phyloP scores from a whole-genome alignment of 1,140 invertebrate genomes.

The Caenorhabditis latens region DNA sequence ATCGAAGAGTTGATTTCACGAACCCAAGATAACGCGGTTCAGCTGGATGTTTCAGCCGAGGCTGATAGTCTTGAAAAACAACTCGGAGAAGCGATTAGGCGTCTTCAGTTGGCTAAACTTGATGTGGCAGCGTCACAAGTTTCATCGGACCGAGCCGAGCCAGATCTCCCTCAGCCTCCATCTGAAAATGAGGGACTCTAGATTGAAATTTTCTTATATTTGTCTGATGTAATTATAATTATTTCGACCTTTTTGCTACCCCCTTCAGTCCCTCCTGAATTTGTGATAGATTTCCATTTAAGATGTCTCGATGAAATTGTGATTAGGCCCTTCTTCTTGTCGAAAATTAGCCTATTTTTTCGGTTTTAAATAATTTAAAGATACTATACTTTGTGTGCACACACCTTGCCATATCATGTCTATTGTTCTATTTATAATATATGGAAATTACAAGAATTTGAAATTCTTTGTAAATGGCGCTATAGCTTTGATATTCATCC shows the following conservation, averaged over 20 bases:
- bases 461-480: background rate
- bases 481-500: background rate
- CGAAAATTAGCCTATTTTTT: background rate
- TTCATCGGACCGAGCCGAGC: background rate
- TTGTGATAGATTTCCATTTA: conserved; percentile 22
- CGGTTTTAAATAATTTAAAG: conserved; percentile 3
- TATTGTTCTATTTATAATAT: background rate
- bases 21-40: conserved; percentile 77
- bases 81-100: conserved; percentile 36
- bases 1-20: conserved; percentile 51
- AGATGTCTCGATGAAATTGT: conserved; percentile 20
- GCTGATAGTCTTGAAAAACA: conserved; percentile 86
- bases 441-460: background rate
- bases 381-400: conserved; percentile 11
- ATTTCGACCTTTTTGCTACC: background rate
- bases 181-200: conserved; percentile 9
- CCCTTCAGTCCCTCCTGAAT: background rate
- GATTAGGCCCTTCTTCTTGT: conserved; percentile 6
- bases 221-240: background rate
- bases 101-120: conserved; percentile 14
- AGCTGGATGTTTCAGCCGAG: conserved; percentile 92
- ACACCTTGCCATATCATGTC: conserved; percentile 32
- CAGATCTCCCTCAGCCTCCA: conserved; percentile 2
- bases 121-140: conserved; percentile 37
- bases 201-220: background rate